Evolutionary conservation across 2,113 vertebrate genomes (phyloP), one percentile per base, ranked within the genome.

Genomic region (Xiphias gladius): DNA sequence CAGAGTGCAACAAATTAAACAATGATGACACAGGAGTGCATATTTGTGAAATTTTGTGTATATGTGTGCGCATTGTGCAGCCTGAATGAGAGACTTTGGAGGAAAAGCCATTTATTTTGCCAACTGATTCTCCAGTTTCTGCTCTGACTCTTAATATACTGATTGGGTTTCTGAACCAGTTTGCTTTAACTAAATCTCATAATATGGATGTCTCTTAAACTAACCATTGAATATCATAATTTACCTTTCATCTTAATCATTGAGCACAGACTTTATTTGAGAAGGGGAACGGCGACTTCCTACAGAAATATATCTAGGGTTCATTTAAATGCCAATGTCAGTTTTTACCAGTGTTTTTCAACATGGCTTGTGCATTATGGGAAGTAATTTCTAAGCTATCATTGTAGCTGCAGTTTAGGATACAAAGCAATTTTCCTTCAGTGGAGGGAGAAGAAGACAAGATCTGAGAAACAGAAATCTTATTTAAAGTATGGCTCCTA

Each of bases 31-130:
- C 91, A 77, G 88, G 87, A 88, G 91, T 83, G 91, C 87, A 86
- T 92, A 88, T 91, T 91, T 84, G 94, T 91, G 82, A 82, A 86
- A 46, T 59, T 78, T 48, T 75, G 84, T 86, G 81, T 85, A 68
- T 67, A 63, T 73, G 85, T 78, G 83, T 75, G 83, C 75, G 85
- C 72, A 83, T 85, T 86, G 89, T 88, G 89, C 78, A 90, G 89
- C 76, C 50, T 70, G 85, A 95, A 95, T 94, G 93, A 88, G 88
- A 89, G 83, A 88, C 81, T 91, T 88, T 70, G 91, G 91, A 92
- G 88, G 89, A 94, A 95, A 97, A 97, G 97, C 97, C 96, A 97
- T 98, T 96, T 86, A 94, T 95, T 96, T 97, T 97, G 96, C 96
- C 95, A 97, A 96, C 94, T 93, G 96, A 97, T 95, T 95, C 95